These are phyloP conservation scores for Drosophila kohkoa DNA, from an alignment of 1,140 invertebrate species.

Conservation along the genomic window DNA sequence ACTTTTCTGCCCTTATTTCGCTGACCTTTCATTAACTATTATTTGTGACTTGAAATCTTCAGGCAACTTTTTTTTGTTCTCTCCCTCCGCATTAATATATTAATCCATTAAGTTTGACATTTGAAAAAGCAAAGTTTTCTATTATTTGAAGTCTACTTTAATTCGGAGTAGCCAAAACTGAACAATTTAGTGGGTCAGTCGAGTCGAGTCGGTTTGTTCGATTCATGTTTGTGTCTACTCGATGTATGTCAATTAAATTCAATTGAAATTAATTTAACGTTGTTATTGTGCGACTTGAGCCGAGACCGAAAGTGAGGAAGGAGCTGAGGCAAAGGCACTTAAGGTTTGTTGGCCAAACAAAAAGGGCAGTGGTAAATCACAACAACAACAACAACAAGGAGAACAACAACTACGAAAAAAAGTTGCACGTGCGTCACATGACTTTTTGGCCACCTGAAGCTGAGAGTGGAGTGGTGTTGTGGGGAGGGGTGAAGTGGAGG, in stretches of 20 bases:
- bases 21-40: neutral
- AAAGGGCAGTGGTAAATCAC: constrained; percentile 15
- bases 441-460: constrained; percentile 20
- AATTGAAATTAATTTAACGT: constrained; percentile 75
- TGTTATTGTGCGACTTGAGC: constrained; percentile 31
- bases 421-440: constrained; percentile 12
- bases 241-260: constrained; percentile 65
- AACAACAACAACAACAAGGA: too few species aligned
- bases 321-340: constrained; percentile 31
- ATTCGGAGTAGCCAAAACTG: neutral
- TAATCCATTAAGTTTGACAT: neutral
- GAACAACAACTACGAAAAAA: neutral
- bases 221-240: constrained; percentile 17
- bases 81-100: constrained; percentile 1
- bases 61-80: neutral
- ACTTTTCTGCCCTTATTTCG: neutral
- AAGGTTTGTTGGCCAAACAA: constrained; percentile 25
- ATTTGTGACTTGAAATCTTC: neutral
- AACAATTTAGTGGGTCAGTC: constrained; percentile 18
- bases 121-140: constrained; percentile 12
- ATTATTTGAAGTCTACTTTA: constrained; percentile 9
- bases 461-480: neutral
- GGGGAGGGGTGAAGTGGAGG: too few species aligned
- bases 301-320: neutral
- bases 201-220: constrained; percentile 2